phyloP scores from a whole-genome alignment of 2,888 invertebrate species.

The Drosophila stalkeri region DNA sequence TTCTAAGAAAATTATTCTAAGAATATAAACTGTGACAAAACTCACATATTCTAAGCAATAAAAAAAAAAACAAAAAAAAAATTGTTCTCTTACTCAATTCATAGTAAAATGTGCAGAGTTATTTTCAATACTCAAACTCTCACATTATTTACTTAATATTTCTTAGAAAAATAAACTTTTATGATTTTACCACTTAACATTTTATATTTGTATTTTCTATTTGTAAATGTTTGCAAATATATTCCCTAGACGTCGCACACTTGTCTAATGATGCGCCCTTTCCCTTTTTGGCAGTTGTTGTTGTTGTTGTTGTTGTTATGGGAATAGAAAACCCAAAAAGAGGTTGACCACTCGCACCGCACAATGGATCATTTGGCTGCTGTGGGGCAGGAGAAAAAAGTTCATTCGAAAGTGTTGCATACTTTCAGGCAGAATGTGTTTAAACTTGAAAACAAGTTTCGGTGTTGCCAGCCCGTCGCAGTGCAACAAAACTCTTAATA shows the following conservation, averaged over 20 bases:
- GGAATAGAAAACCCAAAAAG: not conserved
- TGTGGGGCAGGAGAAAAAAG: not conserved
- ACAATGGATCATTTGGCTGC: conserved; percentile 7
- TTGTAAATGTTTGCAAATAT: not conserved
- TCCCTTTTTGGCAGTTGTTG: not conserved
- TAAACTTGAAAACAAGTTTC: conserved; percentile 30
- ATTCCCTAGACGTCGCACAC: not conserved
- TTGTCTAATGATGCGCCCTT: not conserved
- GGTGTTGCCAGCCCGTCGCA: conserved; percentile 59
- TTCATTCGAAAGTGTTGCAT: conserved; percentile 26
- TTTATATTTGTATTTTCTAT: not conserved
- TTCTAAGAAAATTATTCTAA: not conserved
- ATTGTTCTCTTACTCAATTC: not conserved
- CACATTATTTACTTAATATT: not conserved
- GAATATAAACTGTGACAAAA: not conserved
- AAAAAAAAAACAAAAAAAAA: not conserved
- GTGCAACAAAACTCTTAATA: conserved; percentile 11
- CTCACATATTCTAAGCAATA: not conserved
- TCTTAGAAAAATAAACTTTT: not conserved
- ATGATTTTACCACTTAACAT: not conserved
- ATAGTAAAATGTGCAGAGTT: not conserved
- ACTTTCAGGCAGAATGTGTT: conserved; percentile 54
- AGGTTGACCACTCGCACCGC: conserved; percentile 8
- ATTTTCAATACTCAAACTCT: not conserved
- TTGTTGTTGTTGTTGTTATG: not conserved